Conservation (phyloP, 2,797 vertebrate genomes). For the Pangasius larnaudii region DNA sequence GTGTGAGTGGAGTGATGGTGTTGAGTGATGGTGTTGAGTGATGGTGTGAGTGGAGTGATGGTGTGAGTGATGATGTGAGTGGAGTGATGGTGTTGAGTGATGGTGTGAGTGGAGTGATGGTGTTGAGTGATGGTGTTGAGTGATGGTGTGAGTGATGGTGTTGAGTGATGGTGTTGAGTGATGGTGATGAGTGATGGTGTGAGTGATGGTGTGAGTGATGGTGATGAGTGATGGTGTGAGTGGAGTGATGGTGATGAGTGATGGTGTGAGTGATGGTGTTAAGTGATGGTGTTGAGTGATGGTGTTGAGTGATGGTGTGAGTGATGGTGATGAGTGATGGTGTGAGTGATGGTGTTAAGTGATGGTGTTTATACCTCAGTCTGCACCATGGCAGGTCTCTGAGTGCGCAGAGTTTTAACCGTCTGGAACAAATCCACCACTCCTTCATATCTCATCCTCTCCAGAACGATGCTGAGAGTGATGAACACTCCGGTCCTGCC, state of each 20-base stretch:
- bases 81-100: background rate
- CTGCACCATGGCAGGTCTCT: conserved; percentile 97
- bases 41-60: background rate
- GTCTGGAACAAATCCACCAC: conserved; percentile 97
- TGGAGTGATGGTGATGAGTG: background rate
- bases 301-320: background rate
- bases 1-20: background rate
- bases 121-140: too few species aligned
- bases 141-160: too few species aligned
- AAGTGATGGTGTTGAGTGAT: background rate
- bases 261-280: background rate
- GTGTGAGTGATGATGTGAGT: background rate
- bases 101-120: background rate
- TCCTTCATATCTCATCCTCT: conserved; percentile 95
- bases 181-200: too few species aligned
- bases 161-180: too few species aligned
- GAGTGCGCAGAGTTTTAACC: conserved; percentile 92
- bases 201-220: background rate
- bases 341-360: background rate
- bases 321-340: background rate
- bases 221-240: background rate
- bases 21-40: background rate
- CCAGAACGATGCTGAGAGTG: conserved; percentile 93
- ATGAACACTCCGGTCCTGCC: conserved; percentile 95
- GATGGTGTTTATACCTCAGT: conserved; percentile 83